Conservation (phyloP, 2,113 vertebrate genomes). For the Grus americana region DNA sequence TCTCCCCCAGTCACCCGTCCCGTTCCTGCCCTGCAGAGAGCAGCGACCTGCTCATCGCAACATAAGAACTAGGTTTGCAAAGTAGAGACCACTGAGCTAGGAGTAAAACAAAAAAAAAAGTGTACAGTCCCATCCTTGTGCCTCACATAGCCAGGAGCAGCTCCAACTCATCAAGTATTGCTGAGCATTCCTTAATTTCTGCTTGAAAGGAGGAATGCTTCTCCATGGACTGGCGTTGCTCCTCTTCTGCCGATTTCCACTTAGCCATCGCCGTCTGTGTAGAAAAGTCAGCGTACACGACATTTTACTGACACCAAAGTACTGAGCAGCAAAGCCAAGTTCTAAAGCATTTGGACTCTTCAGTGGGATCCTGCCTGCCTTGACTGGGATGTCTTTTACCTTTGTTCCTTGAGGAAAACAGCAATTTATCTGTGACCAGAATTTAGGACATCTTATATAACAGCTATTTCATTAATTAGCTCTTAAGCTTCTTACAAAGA, state of each 20-base stretch:
- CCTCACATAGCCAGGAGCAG: slow-evolving; percentile 60
- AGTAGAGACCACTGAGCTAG: neutral
- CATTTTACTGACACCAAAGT: neutral
- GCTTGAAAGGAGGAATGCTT: slow-evolving; percentile 43
- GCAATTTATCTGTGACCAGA: neutral
- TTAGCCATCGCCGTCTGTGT: slow-evolving; percentile 50
- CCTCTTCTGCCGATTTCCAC: slow-evolving; percentile 59
- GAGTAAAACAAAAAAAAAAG: neutral
- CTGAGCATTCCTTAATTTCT: slow-evolving; percentile 36
- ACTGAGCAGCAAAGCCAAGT: neutral
- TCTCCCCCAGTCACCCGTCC: too few relatives aligned
- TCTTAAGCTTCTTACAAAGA: neutral
- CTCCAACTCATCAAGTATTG: slow-evolving; percentile 32
- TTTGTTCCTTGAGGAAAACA: neutral
- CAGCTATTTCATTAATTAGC: neutral
- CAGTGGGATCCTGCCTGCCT: neutral
- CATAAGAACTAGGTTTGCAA: rapidly evolving
- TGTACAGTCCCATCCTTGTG: neutral
- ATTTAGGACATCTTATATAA: neutral
- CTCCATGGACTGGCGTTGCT: slow-evolving; percentile 41
- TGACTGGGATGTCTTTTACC: neutral
- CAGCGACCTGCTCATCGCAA: rapidly evolving
- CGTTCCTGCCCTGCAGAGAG: too few relatives aligned
- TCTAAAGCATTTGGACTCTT: neutral
- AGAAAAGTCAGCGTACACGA: neutral